A percentile compares a stretch with the other conserved stretches of the same genome.
These are phyloP conservation scores for Spea multiplicata DNA, from an alignment of 2,113 vertebrate genomes.

Conservation along the genomic window DNA sequence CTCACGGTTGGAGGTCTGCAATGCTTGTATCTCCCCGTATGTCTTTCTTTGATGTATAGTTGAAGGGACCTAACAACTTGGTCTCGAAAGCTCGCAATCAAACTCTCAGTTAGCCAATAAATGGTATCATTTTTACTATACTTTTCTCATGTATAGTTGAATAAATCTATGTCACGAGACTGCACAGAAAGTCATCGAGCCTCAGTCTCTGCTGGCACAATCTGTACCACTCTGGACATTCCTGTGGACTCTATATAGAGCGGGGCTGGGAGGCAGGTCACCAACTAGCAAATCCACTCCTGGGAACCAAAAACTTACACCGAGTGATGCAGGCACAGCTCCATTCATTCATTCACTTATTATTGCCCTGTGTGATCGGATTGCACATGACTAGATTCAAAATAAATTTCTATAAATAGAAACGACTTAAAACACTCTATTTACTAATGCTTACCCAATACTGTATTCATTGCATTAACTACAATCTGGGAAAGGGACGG, in stretches of 20 bases:
- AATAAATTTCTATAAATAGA: slow-evolving; percentile 9
- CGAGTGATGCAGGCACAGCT: slow-evolving; percentile 60
- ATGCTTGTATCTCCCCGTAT: slow-evolving; percentile 48
- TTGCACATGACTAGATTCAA: slow-evolving; percentile 59
- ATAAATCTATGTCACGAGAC: slow-evolving; percentile 79
- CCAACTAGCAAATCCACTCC: slow-evolving; percentile 77
- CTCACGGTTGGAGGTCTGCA: slow-evolving; percentile 53
- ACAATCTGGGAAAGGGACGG: no score
- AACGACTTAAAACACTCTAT: neutral
- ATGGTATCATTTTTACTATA: no score
- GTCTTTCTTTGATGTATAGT: slow-evolving; percentile 51
- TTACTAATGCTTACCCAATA: no score
- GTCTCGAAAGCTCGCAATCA: no score
- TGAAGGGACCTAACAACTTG: no score
- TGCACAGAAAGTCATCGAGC: slow-evolving; percentile 72
- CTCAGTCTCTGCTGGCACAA: slow-evolving; percentile 81
- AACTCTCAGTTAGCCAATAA: no score
- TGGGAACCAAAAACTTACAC: slow-evolving; percentile 57
- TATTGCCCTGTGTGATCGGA: slow-evolving; percentile 62
- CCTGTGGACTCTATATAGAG: slow-evolving; percentile 77
- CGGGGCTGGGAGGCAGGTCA: slow-evolving; percentile 78
- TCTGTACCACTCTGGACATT: slow-evolving; percentile 88
- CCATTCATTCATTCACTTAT: slow-evolving; percentile 56
- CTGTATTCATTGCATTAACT: no score
- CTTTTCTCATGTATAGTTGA: no score